These are phyloP conservation scores for Stichopus horrens DNA, from an alignment of 53 echinoderm and acorn worm species.

Conservation along the genomic window DNA sequence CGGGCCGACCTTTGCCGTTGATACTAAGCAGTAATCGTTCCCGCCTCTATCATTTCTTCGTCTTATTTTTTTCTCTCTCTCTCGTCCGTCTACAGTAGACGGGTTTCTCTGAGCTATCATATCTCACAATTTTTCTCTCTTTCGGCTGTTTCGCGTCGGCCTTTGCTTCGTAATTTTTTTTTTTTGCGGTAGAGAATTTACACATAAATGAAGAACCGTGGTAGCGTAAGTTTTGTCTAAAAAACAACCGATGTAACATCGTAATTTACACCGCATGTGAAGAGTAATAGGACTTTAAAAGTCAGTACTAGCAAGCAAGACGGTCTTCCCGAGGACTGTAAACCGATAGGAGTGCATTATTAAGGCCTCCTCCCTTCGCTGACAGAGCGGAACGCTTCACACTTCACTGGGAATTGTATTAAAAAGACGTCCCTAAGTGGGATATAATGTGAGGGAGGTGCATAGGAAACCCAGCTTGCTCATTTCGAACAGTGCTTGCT, in stretches of 20 bases:
- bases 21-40: constrained; percentile 27
- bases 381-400: constrained; percentile 44
- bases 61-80: not conserved
- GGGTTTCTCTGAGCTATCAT: constrained; percentile 7
- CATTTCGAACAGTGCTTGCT: constrained; percentile 23
- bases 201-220: constrained; percentile 43
- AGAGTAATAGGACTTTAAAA: constrained; percentile 46
- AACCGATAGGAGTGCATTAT: constrained; percentile 41
- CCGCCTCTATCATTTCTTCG: not conserved
- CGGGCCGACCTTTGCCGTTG: constrained; percentile 33
- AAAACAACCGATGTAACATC: constrained; percentile 48
- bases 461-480: constrained; percentile 36
- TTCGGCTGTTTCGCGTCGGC: not conserved
- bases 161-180: constrained; percentile 5
- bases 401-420: constrained; percentile 49
- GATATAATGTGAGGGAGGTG: constrained; percentile 46
- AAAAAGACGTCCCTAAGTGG: constrained; percentile 51
- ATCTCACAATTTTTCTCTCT: constrained; percentile 4
- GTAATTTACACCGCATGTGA: constrained; percentile 44
- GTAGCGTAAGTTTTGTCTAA: constrained; percentile 25
- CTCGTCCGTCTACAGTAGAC: not conserved
- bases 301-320: constrained; percentile 27
- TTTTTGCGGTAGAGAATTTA: constrained; percentile 41
- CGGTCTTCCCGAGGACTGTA: constrained; percentile 30
- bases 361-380: constrained; percentile 35